Percentiles rank a stretch among this genome's conserved stretches.
phyloP scores from a whole-genome alignment of 2,113 vertebrate species.

The Oreochromis tanganicae region DNA sequence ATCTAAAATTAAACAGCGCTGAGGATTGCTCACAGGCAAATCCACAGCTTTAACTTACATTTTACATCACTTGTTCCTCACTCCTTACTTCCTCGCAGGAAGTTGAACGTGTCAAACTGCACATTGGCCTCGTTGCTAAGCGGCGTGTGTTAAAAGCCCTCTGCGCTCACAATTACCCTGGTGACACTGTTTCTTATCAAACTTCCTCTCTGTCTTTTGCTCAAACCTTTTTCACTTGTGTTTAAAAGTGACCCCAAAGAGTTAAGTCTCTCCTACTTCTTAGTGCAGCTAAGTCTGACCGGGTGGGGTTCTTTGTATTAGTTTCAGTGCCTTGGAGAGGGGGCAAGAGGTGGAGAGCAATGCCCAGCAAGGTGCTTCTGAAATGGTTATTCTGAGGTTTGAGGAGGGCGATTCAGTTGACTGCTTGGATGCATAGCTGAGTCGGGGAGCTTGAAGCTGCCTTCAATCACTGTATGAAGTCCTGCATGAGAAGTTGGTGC shows the following conservation, averaged over 20 bases:
- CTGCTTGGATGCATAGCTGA: slow-evolving; percentile 21
- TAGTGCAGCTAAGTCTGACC: neutral
- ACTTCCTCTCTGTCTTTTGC: neutral
- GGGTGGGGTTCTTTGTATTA: neutral
- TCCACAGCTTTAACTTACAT: slow-evolving; percentile 40
- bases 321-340: neutral
- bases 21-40: slow-evolving; percentile 58
- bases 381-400: slow-evolving; percentile 22
- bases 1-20: slow-evolving; percentile 62
- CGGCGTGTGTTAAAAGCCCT: slow-evolving; percentile 35
- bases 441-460: neutral
- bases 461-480: slow-evolving; percentile 15
- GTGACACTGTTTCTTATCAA: neutral
- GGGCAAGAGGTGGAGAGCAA: neutral
- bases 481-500: neutral
- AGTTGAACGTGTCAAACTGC: slow-evolving; percentile 55
- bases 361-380: neutral
- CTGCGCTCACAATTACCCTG: neutral
- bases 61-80: slow-evolving; percentile 41
- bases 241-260: neutral
- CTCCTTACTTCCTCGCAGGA: slow-evolving; percentile 23
- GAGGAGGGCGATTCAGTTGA: slow-evolving; percentile 20
- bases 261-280: neutral
- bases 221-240: neutral
- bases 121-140: slow-evolving; percentile 36